Percentiles rank a stretch among this genome's conserved stretches.
Evolutionary conservation across 2,797 vertebrate genomes (phyloP).

Genomic region (Taeniopygia guttata): DNA sequence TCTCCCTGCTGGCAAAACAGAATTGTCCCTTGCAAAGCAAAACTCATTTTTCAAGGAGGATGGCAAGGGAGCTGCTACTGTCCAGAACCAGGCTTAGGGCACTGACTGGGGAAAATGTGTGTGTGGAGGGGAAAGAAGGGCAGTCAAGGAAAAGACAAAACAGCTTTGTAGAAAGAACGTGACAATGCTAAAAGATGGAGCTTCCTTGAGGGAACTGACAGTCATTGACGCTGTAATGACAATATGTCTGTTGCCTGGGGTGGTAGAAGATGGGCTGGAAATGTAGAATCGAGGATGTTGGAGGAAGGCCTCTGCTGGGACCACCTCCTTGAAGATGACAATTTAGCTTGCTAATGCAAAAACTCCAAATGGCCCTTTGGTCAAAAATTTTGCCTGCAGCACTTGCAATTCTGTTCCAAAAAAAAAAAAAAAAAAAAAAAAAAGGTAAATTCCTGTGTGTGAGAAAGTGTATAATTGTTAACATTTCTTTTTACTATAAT

Average conservation of each 20-base stretch:
- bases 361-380: background rate
- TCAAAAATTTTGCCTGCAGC: background rate
- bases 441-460: background rate
- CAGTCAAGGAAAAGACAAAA: rapidly evolving
- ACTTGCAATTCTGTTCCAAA: background rate
- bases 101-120: background rate
- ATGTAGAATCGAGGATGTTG: rapidly evolving
- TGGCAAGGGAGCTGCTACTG: background rate
- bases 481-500: background rate
- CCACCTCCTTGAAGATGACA: background rate
- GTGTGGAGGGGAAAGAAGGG: background rate
- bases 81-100: background rate
- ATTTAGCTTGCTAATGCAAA: background rate
- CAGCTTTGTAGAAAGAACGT: background rate
- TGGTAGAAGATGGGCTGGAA: background rate
- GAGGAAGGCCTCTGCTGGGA: background rate
- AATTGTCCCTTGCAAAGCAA: background rate
- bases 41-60: background rate
- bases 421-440: background rate
- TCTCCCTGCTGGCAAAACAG: background rate
- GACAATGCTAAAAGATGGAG: background rate
- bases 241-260: rapidly evolving
- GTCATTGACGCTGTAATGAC: rapidly evolving
- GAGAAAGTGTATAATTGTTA: background rate
- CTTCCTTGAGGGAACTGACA: background rate